Base-by-base conservation (phyloP, 37 sponge, comb jelly and placozoan genomes). In the Spongilla lacustris region DNA sequence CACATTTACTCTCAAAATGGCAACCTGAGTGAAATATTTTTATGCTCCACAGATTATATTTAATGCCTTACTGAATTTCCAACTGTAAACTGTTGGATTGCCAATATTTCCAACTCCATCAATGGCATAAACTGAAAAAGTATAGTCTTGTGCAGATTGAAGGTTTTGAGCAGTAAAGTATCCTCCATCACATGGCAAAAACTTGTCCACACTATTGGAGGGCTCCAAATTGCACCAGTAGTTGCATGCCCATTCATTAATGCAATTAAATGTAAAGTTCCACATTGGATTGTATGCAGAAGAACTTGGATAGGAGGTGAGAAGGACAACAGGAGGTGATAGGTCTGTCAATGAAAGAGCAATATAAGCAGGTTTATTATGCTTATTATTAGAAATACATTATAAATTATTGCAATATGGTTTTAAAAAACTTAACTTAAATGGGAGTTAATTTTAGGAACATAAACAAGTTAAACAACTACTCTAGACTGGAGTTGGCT, bases 21-120 rank as follows among this genome's bases (percentile, higher is more conserved):
- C 41, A 41, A 6, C 41, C 41, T 41, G 3, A 41, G 6, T 41
- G 6, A 41, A 41, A 6, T 41, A 41, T 41, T 41, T 41, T 41
- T 41, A n/a, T 41, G 41, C 41, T 41, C 41, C 6, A 41, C 41
- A 41, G 41, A 41, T 41, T 41, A 41, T 6, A 41, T 41, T 41
- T 41, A 41, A 41, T 41, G 41, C 41, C 75, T 74, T 66, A 81
- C 81, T 66, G 26, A 81, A 68, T 34, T 34, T 81, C 81, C 81
- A 81, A 12, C 27, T 30, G 34, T 68, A 66, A 29, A 38, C 81
- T 66, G 24, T 14, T 67, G 67, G 34, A 31, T 81, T 23, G 3
- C 81, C 81, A 66, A 81, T 30, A 67, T 81, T 81, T 29, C 81
- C 81, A 66, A 81, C 81, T 5, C 32, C 81, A 81, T 81, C 81